Base-by-base conservation (phyloP, 1,140 invertebrate species). In the Sipha flava region DNA sequence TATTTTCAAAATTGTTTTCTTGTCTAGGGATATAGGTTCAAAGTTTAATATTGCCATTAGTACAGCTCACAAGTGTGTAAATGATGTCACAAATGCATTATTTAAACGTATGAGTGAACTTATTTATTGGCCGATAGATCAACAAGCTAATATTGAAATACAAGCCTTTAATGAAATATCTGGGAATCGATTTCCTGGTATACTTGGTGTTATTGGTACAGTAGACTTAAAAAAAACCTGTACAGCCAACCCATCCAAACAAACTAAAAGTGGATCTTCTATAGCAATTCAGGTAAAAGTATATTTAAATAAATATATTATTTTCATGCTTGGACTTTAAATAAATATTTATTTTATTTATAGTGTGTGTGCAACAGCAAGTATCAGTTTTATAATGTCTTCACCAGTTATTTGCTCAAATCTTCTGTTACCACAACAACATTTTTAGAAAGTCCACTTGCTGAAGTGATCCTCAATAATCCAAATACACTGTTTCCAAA, bases 301-400 rank as follows among this genome's bases (percentile, higher is more conserved):
- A 6, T 6, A 40, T 40, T 40, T 40, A 10, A 10, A 10, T 6
- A 4, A 6, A 6, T 40, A 6, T 40, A 6, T 40, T 40, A 40
- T 6, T 6, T 6, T 40, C 37, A 40, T 6, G 10, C 37, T 6
- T 40, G 37, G 4, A 40, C 37, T n/a, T 10, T 40, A 40, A 4
- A 4, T 40, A 40, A 4, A 4, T 40, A 40, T 10, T 10, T 40
- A 40, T 10, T 57, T 16, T 79, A n/a, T 54, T 75, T 54, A 16
- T 34, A 81, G 73, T 77, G 73, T n/a, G 73, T 77, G 4, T 77
- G 73, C 23, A 77, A 77, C 21, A 59, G 26, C n/a, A 57, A 9
- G 23, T 77, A 59, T 77, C 73, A 77, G 21, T 77, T 77, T 59
- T 77, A 77, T 57, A 77, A 77, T 18, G 73, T 77, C 26, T 77